Base-by-base conservation (phyloP, 2,797 vertebrate genomes). In the Lepilemur ruficaudatus region DNA sequence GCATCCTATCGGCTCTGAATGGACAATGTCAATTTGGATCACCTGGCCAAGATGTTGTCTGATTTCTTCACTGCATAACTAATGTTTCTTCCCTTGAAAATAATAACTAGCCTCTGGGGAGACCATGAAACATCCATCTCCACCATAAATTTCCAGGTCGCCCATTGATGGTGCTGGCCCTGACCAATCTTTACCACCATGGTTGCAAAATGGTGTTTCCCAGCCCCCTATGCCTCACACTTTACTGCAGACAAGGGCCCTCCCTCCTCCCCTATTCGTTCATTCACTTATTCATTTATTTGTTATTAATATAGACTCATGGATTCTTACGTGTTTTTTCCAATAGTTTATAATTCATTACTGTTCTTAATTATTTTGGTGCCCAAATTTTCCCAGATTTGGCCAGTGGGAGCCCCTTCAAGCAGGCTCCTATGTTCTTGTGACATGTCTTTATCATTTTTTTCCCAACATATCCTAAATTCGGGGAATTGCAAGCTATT, bases 1-100 rank as follows among this genome's bases (percentile, higher is more conserved):
- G n/a, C n/a, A 35, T 11, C 73, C 73, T 28, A 4, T 22, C 1
- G 1, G 55, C 3, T 9, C 22, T n/a, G 5, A 0, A 0, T 22
- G 43, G 55, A 25, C 30, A 3, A 15, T 35, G 35, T 25, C 32
- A 11, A 23, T 83, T 38, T 63, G 17, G 15, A 32, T 41, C n/a
- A 23, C 52, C 75, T 7, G 41, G n/a, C 23, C 14, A 41, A 9
- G 15, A 28, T 41, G 10, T 8, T 23, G 38, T 22, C 73, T 2
- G 41, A 38, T 32, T 52, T 61, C 46, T 15, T 73, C 57, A 6
- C 57, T 46, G 30, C 5, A 7, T 65, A n/a, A 14, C 46, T 7
- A 35, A 15, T 25, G 14, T 32, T 32, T 57, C 48, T 78, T 82
- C 30, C 41, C 80, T 63, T n/a, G 30, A 8, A 14, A 23, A 6